These are phyloP conservation scores for Zingel zingel DNA, from an alignment of 2,113 vertebrate species.

Conservation along the genomic window DNA sequence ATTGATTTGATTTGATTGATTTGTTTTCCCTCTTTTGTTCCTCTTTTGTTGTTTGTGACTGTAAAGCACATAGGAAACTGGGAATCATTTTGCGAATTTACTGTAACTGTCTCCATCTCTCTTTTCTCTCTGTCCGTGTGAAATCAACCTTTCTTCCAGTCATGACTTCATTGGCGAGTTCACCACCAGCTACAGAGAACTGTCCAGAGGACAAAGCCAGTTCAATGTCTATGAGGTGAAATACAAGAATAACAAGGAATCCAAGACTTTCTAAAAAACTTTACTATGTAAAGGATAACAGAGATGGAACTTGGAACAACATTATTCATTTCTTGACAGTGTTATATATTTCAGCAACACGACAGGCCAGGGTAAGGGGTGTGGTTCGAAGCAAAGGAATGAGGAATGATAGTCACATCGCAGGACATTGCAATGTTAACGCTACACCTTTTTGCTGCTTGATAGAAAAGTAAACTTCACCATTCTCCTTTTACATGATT, in stretches of 20 bases:
- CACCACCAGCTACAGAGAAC: constrained; percentile 96
- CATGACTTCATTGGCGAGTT: constrained; percentile 99
- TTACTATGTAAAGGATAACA: neutral
- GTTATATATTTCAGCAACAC: neutral
- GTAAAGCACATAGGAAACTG: neutral
- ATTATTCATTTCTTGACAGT: constrained; percentile 1
- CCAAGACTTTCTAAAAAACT: constrained; percentile 1
- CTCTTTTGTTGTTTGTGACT: neutral
- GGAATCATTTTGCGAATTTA: neutral
- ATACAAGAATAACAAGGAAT: neutral
- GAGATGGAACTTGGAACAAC: constrained; percentile 5
- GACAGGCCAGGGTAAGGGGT: too few relatives aligned
- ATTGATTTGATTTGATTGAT: too few relatives aligned
- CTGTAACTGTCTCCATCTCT: neutral
- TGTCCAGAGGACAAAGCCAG: constrained; percentile 94
- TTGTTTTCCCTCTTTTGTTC: neutral
- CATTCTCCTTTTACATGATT: too few relatives aligned
- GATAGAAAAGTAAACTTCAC: too few relatives aligned
- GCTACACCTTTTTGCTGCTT: too few relatives aligned
- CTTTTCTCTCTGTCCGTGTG: neutral
- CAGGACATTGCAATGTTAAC: too few relatives aligned
- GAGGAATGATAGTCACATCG: too few relatives aligned
- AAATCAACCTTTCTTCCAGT: constrained; percentile 72
- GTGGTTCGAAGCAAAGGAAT: too few relatives aligned
- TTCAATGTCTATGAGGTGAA: constrained; percentile 96